A percentile compares a stretch with the other conserved stretches of the same genome.
These are phyloP conservation scores for Vombatus ursinus DNA, from an alignment of 2,113 vertebrate genomes.

Conservation along the genomic window DNA sequence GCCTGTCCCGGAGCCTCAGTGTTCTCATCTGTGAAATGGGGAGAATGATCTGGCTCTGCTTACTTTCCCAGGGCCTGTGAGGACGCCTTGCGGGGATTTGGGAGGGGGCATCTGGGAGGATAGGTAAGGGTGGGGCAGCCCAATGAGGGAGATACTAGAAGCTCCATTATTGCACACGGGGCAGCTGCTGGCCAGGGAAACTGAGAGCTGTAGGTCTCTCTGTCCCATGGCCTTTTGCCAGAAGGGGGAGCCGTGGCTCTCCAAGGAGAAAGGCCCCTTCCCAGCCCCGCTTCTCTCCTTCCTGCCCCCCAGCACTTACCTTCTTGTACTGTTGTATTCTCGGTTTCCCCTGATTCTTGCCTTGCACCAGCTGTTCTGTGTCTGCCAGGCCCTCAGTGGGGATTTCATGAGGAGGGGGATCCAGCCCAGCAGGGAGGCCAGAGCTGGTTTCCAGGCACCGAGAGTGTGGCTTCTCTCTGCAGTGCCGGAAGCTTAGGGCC, in stretches of 20 bases:
- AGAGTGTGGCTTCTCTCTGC: neutral
- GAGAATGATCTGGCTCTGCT: neutral
- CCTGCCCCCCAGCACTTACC: constrained; percentile 28
- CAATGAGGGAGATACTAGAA: too few species aligned
- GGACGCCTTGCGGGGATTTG: too few species aligned
- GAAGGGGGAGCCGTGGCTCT: neutral
- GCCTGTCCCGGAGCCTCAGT: neutral
- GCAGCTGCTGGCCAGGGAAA: neutral
- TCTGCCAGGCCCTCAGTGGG: neutral
- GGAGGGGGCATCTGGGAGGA: too few species aligned
- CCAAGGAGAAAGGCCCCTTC: too few species aligned
- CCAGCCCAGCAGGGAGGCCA: neutral
- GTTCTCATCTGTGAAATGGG: neutral
- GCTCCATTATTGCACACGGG: too few species aligned
- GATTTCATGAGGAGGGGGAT: neutral
- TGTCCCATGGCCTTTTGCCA: neutral
- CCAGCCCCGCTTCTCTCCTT: rapidly evolving
- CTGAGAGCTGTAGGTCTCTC: neutral
- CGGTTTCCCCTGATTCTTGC: neutral
- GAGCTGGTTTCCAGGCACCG: neutral
- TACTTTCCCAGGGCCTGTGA: too few species aligned
- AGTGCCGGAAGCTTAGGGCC: constrained; percentile 55
- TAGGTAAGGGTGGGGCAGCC: too few species aligned
- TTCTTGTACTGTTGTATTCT: constrained; percentile 64
- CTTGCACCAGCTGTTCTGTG: constrained; percentile 64